A percentile compares a stretch with the other conserved stretches of the same genome.
Evolutionary conservation across 1,140 invertebrate species (phyloP).

Genomic region (Eumaeus atala): DNA sequence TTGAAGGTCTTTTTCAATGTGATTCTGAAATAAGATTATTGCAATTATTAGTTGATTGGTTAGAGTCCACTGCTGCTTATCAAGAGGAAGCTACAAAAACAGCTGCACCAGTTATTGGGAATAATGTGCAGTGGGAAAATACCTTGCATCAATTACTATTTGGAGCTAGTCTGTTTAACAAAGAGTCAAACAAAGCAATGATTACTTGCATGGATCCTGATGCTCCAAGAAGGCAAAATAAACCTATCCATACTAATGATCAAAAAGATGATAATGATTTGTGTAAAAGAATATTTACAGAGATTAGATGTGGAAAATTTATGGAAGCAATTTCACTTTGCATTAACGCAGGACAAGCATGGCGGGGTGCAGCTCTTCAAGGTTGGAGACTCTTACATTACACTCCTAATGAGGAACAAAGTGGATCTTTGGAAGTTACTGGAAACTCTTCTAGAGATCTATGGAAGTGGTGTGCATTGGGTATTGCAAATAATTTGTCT

Average conservation of each 20-base stretch:
- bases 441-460: slow-evolving; percentile 92
- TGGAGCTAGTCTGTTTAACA: slow-evolving; percentile 68
- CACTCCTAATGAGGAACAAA: slow-evolving; percentile 58
- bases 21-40: slow-evolving; percentile 83
- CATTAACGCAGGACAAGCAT: slow-evolving; percentile 88
- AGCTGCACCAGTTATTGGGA: slow-evolving; percentile 80
- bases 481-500: slow-evolving; percentile 75
- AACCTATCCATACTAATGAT: slow-evolving; percentile 90
- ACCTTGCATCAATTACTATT: slow-evolving; percentile 87
- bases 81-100: slow-evolving; percentile 78
- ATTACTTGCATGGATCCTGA: slow-evolving; percentile 93
- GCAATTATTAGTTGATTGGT: slow-evolving; percentile 93
- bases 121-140: slow-evolving; percentile 92
- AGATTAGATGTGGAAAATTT: slow-evolving; percentile 89
- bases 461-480: slow-evolving; percentile 91
- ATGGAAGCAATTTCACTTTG: slow-evolving; percentile 89
- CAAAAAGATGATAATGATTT: slow-evolving; percentile 89
- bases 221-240: slow-evolving; percentile 87
- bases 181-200: slow-evolving; percentile 57
- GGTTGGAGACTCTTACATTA: slow-evolving; percentile 85
- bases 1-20: slow-evolving; percentile 59
- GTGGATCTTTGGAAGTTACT: slow-evolving; percentile 76
- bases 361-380: slow-evolving; percentile 91
- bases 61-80: slow-evolving; percentile 88
- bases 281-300: slow-evolving; percentile 80